These are phyloP conservation scores for Ichneumoninae sp. DNA, from an alignment of 2,888 invertebrate species.

Conservation along the genomic window DNA sequence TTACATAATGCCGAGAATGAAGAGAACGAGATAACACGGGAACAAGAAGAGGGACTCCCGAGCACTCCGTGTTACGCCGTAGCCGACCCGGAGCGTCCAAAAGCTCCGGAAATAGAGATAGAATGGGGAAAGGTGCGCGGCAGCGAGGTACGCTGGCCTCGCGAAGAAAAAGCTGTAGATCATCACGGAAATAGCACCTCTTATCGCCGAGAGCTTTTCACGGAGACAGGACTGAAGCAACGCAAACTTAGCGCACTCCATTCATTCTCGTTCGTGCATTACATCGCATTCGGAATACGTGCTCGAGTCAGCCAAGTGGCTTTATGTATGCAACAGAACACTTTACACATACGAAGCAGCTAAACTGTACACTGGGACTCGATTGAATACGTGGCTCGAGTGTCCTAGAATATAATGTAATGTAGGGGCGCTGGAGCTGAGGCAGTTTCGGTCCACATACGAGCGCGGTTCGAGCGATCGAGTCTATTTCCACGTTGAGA, in stretches of 20 bases:
- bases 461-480: no score
- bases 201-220: constrained; percentile 61
- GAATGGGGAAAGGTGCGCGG: constrained; percentile 26
- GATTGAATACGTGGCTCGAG: constrained; percentile 20
- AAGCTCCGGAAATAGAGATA: constrained; percentile 15
- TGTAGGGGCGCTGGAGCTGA: background rate
- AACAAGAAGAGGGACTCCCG: constrained; percentile 42
- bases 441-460: background rate
- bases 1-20: constrained; percentile 45
- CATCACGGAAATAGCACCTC: constrained; percentile 63
- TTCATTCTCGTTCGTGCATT: constrained; percentile 48
- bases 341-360: background rate
- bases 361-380: background rate
- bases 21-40: constrained; percentile 35
- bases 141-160: constrained; percentile 20
- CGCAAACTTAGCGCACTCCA: constrained; percentile 56
- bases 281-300: constrained; percentile 40
- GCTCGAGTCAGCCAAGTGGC: constrained; percentile 6
- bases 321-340: constrained; percentile 14
- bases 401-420: background rate
- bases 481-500: no score
- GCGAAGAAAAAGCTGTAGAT: constrained; percentile 61
- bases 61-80: constrained; percentile 19
- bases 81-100: constrained; percentile 26
- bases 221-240: constrained; percentile 50